Evolutionary conservation across 2,888 invertebrate genomes (phyloP).

Genomic region (Scelioninae gen. 2): DNA sequence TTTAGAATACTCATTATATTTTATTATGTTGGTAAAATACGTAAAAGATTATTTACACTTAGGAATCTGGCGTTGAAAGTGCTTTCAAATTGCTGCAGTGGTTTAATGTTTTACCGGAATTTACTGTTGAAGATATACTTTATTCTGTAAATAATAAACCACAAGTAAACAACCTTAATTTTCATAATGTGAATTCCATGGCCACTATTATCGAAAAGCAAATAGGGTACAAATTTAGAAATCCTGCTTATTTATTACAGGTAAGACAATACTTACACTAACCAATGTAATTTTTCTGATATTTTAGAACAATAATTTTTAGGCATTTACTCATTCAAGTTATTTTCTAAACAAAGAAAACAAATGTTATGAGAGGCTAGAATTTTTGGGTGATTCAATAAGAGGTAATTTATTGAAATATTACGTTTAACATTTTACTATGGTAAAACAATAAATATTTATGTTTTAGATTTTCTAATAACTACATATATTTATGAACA

Average conservation of each 20-base stretch:
- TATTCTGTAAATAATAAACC: slow-evolving; percentile 57
- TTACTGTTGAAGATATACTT: slow-evolving; percentile 70
- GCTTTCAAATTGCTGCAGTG: slow-evolving; percentile 80
- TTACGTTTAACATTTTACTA: background rate
- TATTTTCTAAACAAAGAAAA: slow-evolving; percentile 88
- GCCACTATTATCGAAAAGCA: slow-evolving; percentile 78
- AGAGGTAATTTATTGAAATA: slow-evolving; percentile 76
- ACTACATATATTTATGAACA: slow-evolving; percentile 91
- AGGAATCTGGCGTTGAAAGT: slow-evolving; percentile 77
- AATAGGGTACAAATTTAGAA: slow-evolving; percentile 86
- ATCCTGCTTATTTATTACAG: slow-evolving; percentile 88
- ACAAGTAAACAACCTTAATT: background rate
- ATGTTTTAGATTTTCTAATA: slow-evolving; percentile 85
- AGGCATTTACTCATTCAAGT: slow-evolving; percentile 95
- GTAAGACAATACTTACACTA: slow-evolving; percentile 69
- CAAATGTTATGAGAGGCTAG: slow-evolving; percentile 90
- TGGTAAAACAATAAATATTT: background rate
- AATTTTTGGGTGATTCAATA: slow-evolving; percentile 94
- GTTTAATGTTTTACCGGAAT: slow-evolving; percentile 79
- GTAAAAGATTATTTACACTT: slow-evolving; percentile 32
- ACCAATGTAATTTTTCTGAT: background rate
- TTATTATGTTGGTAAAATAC: background rate
- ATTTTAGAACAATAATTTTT: slow-evolving; percentile 32
- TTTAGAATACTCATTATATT: background rate
- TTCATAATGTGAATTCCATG: slow-evolving; percentile 73